These are phyloP conservation scores for Teinopalpus imperialis DNA, from an alignment of 2,888 invertebrate species.

Conservation along the genomic window DNA sequence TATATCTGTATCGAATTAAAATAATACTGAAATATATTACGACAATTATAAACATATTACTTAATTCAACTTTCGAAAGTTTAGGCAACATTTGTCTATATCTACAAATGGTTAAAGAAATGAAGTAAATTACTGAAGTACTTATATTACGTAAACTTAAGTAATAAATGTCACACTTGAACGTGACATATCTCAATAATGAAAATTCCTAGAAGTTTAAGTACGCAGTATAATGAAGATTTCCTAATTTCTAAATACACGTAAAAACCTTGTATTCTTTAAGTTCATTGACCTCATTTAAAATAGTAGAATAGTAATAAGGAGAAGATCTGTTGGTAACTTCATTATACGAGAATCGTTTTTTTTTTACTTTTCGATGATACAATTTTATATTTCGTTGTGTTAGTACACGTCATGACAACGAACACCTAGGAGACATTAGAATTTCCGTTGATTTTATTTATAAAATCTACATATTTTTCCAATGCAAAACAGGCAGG, in stretches of 20 bases:
- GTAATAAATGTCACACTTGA: slow-evolving; percentile 3
- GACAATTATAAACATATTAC: not conserved
- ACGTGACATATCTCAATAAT: slow-evolving; percentile 19
- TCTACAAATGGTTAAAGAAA: slow-evolving; percentile 5
- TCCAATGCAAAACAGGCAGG: slow-evolving; percentile 9
- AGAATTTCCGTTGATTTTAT: slow-evolving; percentile 23
- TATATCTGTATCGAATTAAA: not conserved
- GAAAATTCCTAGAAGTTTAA: slow-evolving; percentile 1
- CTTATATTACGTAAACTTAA: no score
- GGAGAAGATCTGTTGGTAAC: slow-evolving; percentile 12
- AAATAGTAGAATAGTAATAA: not conserved
- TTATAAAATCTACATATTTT: slow-evolving; percentile 25
- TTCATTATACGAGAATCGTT: slow-evolving; percentile 20
- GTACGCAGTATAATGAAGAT: slow-evolving; percentile 1
- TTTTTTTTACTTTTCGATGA: slow-evolving; percentile 15
- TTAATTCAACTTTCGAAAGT: not conserved
- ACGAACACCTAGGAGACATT: slow-evolving; percentile 4
- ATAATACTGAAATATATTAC: not conserved
- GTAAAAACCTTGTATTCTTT: not conserved
- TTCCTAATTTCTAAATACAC: slow-evolving; percentile 10
- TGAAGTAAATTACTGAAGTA: slow-evolving; percentile 6
- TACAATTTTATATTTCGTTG: slow-evolving; percentile 14
- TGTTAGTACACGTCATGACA: slow-evolving; percentile 8
- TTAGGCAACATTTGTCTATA: slow-evolving; percentile 16
- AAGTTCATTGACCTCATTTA: not conserved